A percentile compares a stretch with the other conserved stretches of the same genome.
Evolutionary conservation across 2,113 vertebrate genomes (phyloP).

Genomic region (Grus americana): DNA sequence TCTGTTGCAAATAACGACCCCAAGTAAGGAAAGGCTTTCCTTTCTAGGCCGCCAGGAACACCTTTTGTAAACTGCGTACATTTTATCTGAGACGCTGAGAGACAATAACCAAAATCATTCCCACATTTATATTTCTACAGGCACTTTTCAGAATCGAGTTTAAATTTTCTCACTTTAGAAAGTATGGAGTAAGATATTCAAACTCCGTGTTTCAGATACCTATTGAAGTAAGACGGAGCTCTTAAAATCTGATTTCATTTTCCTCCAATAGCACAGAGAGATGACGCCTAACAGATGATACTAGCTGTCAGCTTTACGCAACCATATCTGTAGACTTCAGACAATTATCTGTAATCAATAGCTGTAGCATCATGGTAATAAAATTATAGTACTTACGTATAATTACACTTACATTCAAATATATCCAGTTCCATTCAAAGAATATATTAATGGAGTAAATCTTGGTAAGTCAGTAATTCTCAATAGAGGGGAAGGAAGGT

Average conservation of each 20-base stretch:
- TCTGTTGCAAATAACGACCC: background rate
- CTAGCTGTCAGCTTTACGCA: slow-evolving; percentile 46
- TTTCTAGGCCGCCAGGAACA: background rate
- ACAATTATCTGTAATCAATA: slow-evolving; percentile 82
- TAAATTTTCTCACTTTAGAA: background rate
- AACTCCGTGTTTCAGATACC: background rate
- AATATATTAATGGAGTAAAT: slow-evolving; percentile 71
- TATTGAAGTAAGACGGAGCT: background rate
- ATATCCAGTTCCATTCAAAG: slow-evolving; percentile 62
- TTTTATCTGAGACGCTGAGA: background rate
- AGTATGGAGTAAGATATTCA: background rate
- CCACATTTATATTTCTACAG: background rate
- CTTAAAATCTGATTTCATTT: slow-evolving; percentile 1
- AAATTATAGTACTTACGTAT: slow-evolving; percentile 81
- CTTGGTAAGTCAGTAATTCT: slow-evolving; percentile 68
- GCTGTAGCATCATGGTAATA: slow-evolving; percentile 74
- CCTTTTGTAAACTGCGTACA: background rate
- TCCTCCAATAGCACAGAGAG: background rate
- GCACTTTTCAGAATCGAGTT: background rate
- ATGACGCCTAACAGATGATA: slow-evolving; percentile 38
- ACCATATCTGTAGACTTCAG: slow-evolving; percentile 62
- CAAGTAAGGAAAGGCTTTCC: background rate
- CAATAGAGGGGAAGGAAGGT: slow-evolving; percentile 12
- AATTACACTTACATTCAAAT: slow-evolving; percentile 78
- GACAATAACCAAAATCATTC: background rate